Evolutionary conservation across 2,113 vertebrate genomes (phyloP).

Genomic region (Coturnix japonica): DNA sequence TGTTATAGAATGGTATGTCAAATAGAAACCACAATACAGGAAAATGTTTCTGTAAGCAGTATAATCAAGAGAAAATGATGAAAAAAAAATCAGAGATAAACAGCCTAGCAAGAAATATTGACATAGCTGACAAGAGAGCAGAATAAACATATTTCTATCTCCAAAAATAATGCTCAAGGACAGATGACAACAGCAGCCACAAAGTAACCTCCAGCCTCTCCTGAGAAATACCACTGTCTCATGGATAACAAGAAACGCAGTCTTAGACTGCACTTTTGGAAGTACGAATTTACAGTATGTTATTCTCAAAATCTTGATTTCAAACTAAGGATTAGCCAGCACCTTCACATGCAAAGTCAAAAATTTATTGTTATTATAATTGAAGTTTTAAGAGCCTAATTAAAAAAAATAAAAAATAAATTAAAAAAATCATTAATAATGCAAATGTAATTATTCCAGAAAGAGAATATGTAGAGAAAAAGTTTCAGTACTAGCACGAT

Average conservation of each 20-base stretch:
- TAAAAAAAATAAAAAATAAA: too few relatives aligned
- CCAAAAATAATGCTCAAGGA: neutral
- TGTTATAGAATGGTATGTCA: conserved; percentile 4
- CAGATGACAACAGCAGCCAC: conserved; percentile 21
- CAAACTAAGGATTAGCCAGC: neutral
- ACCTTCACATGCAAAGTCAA: neutral
- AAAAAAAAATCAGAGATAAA: conserved; percentile 38
- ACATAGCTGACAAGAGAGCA: conserved; percentile 16
- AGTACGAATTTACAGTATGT: neutral
- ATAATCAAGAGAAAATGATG: conserved; percentile 37
- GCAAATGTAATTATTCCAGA: neutral
- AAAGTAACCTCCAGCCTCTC: neutral
- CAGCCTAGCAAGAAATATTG: neutral
- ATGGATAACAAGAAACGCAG: conserved; percentile 4
- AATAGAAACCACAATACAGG: neutral
- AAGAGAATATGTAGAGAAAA: neutral
- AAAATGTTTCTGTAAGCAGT: neutral
- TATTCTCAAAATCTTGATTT: neutral
- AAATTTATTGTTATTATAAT: neutral
- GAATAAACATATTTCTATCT: conserved; percentile 17
- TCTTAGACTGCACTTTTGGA: neutral
- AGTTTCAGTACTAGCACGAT: neutral
- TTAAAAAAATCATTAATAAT: neutral
- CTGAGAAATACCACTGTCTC: conserved; percentile 19
- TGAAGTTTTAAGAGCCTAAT: neutral